Conservation (phyloP, 2,113 vertebrate species). For the Ancistrus triradiatus region DNA sequence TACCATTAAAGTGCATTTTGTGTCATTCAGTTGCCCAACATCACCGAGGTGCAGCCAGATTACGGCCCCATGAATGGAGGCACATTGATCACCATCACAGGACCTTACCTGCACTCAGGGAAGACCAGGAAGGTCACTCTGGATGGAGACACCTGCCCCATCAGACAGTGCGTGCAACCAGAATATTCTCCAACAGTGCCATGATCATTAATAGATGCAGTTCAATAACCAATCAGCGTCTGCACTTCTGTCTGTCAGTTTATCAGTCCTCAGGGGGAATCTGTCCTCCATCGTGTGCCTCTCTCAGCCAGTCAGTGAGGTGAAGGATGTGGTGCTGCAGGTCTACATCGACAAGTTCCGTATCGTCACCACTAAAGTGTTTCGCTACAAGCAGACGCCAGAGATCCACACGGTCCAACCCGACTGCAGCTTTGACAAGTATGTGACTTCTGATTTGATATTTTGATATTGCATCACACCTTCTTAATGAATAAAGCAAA, state of each 20-base stretch:
- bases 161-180: slow-evolving; percentile 58
- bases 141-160: slow-evolving; percentile 74
- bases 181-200: not conserved
- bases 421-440: slow-evolving; percentile 80
- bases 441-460: too few species aligned
- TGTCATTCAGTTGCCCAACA: slow-evolving; percentile 69
- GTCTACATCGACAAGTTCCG: slow-evolving; percentile 79
- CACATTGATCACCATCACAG: slow-evolving; percentile 77
- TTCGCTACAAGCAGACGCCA: slow-evolving; percentile 81
- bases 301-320: slow-evolving; percentile 64
- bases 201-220: too few species aligned
- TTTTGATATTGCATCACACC: too few species aligned
- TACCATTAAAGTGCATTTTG: too few species aligned
- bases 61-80: slow-evolving; percentile 85
- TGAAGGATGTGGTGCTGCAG: slow-evolving; percentile 66
- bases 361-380: slow-evolving; percentile 71
- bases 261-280: slow-evolving; percentile 55
- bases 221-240: slow-evolving; percentile 39
- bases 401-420: slow-evolving; percentile 69
- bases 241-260: slow-evolving; percentile 45
- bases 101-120: slow-evolving; percentile 73
- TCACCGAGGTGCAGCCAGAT: slow-evolving; percentile 74
- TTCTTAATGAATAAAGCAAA: not conserved
- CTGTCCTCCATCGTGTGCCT: slow-evolving; percentile 71
- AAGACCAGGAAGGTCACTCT: slow-evolving; percentile 75